These are phyloP conservation scores for Zaprionus inermis DNA, from an alignment of 1,140 invertebrate species.

Conservation along the genomic window DNA sequence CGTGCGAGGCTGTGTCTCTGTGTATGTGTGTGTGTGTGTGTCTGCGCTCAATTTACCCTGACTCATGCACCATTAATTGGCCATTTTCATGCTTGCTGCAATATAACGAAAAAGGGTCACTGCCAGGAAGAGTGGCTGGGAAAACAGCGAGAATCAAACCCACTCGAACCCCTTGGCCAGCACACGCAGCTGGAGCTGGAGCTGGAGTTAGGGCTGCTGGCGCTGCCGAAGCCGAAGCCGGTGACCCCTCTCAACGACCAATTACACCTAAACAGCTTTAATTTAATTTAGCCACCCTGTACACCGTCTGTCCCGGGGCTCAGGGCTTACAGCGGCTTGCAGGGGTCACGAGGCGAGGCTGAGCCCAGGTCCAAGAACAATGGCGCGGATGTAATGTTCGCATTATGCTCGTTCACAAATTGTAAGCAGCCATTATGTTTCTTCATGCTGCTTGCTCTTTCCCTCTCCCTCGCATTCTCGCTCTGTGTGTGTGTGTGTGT, in stretches of 20 bases:
- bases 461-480: neutral
- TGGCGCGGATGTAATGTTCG: slow-evolving; percentile 82
- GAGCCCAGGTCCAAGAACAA: slow-evolving; percentile 61
- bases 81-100: slow-evolving; percentile 75
- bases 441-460: slow-evolving; percentile 37
- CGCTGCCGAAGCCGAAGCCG: no score
- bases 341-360: neutral
- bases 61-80: slow-evolving; percentile 79
- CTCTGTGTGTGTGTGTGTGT: slow-evolving; percentile 24
- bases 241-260: slow-evolving; percentile 76
- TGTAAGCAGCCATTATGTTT: slow-evolving; percentile 83
- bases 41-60: slow-evolving; percentile 75
- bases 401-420: slow-evolving; percentile 83
- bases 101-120: slow-evolving; percentile 65
- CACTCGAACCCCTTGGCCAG: slow-evolving; percentile 28
- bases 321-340: slow-evolving; percentile 20
- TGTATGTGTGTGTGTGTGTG: slow-evolving; percentile 58
- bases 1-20: slow-evolving; percentile 43
- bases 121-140: neutral
- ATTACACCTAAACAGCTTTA: slow-evolving; percentile 83
- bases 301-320: slow-evolving; percentile 26
- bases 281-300: slow-evolving; percentile 73
- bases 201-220: no score
- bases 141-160: slow-evolving; percentile 11
- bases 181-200: slow-evolving; percentile 19